phyloP scores from a whole-genome alignment of 2,113 vertebrate species.

The Catharus fuscescens region DNA sequence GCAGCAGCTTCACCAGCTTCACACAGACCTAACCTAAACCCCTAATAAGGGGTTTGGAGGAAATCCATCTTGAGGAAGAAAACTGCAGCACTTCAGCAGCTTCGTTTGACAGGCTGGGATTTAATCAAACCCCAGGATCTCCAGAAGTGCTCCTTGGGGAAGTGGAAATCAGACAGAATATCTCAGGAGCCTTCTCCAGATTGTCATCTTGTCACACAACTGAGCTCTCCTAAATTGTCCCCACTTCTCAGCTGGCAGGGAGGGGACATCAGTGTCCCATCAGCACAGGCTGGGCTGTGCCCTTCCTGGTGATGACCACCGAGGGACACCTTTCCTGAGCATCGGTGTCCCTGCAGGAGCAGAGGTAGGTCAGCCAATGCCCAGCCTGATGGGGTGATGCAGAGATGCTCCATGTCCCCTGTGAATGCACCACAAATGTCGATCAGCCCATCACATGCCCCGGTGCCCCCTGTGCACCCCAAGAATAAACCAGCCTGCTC shows the following conservation, averaged over 20 bases:
- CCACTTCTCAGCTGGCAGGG: background rate
- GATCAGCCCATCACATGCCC: background rate
- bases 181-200: background rate
- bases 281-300: background rate
- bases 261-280: background rate
- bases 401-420: background rate
- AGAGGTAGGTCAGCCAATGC: background rate
- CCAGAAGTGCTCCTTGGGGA: background rate
- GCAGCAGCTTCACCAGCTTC: background rate
- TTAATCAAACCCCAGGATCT: background rate
- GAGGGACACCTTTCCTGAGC: background rate
- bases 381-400: background rate
- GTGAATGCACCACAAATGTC: background rate
- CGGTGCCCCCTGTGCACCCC: accelerated
- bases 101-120: accelerated
- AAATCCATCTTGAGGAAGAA: background rate
- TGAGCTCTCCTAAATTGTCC: background rate
- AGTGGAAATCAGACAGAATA: background rate
- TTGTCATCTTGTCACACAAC: background rate
- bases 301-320: background rate
- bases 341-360: background rate
- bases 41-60: background rate
- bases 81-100: background rate
- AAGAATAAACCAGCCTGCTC: background rate
- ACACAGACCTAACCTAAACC: background rate